These are phyloP conservation scores for Hydrocynus forskahlii DNA, from an alignment of 2,797 vertebrate genomes.

Conservation along the genomic window DNA sequence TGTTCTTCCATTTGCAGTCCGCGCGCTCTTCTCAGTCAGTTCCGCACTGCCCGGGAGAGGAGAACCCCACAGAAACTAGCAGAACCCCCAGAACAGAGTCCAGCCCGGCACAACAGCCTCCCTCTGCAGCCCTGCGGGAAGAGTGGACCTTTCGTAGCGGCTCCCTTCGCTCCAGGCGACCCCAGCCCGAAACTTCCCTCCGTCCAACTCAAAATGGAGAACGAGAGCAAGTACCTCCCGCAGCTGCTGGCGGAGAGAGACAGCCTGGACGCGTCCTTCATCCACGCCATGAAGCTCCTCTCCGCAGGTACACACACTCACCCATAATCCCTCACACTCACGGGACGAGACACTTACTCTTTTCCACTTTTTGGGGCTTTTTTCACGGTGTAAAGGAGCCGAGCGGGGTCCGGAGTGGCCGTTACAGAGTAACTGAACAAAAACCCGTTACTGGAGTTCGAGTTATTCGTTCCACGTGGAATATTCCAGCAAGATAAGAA, in stretches of 20 bases:
- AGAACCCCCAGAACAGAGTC: neutral
- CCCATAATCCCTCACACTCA: too few relatives aligned
- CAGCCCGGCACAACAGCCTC: neutral
- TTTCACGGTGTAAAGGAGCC: neutral
- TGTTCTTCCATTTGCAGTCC: conserved; percentile 63
- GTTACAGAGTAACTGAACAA: neutral
- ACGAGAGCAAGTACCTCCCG: conserved; percentile 91
- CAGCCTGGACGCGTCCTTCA: conserved; percentile 93
- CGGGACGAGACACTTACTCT: neutral
- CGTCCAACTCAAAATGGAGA: conserved; percentile 85
- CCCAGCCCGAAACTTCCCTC: neutral
- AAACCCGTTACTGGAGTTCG: neutral
- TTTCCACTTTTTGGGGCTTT: neutral
- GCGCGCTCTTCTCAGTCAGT: conserved; percentile 53
- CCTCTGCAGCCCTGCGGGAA: neutral
- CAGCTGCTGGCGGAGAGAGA: conserved; percentile 96
- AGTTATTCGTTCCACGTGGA: too few relatives aligned
- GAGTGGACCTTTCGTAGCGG: neutral
- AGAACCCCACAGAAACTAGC: too few relatives aligned
- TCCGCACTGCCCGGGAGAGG: too few relatives aligned
- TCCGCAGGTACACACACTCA: conserved; percentile 81
- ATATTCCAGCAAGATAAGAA: too few relatives aligned
- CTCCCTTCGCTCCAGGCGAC: neutral
- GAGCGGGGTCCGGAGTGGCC: neutral
- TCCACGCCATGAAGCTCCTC: conserved; percentile 94